Evolutionary conservation across 2,113 vertebrate species (phyloP).

Genomic region (Salminus brasiliensis): DNA sequence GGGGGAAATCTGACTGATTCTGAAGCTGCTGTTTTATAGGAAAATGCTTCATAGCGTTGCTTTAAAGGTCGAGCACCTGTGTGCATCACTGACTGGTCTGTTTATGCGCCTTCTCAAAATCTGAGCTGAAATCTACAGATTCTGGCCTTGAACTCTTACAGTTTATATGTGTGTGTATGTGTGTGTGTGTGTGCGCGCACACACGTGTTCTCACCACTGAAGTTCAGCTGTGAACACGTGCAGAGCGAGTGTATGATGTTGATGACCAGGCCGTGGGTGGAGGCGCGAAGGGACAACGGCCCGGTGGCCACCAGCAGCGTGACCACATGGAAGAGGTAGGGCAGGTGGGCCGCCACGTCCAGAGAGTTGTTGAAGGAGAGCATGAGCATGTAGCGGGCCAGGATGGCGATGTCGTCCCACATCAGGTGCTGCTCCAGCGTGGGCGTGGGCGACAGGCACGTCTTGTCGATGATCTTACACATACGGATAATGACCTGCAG

Average conservation of each 20-base stretch:
- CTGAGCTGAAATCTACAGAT: too few relatives aligned
- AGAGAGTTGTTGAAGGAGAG: constrained; percentile 89
- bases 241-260: constrained; percentile 90
- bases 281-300: constrained; percentile 85
- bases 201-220: constrained; percentile 78
- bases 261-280: constrained; percentile 88
- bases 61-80: too few relatives aligned
- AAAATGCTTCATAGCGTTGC: too few relatives aligned
- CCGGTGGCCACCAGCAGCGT: constrained; percentile 88
- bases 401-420: constrained; percentile 90
- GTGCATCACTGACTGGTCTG: too few relatives aligned
- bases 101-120: too few relatives aligned
- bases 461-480: constrained; percentile 92
- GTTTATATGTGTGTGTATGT: too few relatives aligned
- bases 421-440: constrained; percentile 88
- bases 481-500: constrained; percentile 86
- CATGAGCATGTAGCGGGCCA: constrained; percentile 89
- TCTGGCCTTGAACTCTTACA: too few relatives aligned
- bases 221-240: constrained; percentile 88
- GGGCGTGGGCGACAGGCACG: constrained; percentile 86
- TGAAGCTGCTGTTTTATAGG: too few relatives aligned
- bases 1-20: too few relatives aligned
- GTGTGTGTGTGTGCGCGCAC: too few relatives aligned
- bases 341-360: constrained; percentile 86
- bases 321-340: constrained; percentile 89